Conservation (phyloP, 2,888 invertebrate species). For the Epistrophella euchroma region DNA sequence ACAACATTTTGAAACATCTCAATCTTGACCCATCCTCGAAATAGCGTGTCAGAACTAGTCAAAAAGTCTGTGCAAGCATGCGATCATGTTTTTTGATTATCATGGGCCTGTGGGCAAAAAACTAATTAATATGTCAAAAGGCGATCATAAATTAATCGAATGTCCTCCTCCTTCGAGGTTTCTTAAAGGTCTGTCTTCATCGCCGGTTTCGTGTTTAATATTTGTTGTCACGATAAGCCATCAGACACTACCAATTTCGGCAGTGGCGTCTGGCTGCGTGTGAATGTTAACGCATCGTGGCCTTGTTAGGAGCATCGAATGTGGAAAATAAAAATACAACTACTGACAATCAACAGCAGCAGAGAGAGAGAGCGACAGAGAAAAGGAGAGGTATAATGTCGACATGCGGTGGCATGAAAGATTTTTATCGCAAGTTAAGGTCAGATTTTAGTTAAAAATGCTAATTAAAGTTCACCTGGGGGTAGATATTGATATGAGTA, state of each 20-base stretch:
- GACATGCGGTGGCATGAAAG: slow-evolving; percentile 13
- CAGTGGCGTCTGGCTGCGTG: slow-evolving; percentile 32
- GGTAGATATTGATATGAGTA: neutral
- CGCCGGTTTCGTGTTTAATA: slow-evolving; percentile 24
- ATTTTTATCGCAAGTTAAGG: slow-evolving; percentile 38
- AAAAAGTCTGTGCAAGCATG: slow-evolving; percentile 3
- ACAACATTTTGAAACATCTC: slow-evolving; percentile 2
- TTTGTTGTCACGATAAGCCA: slow-evolving; percentile 32
- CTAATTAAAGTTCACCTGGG: neutral
- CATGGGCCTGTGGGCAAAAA: slow-evolving; percentile 13
- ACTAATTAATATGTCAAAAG: slow-evolving; percentile 55
- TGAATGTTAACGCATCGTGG: slow-evolving; percentile 49
- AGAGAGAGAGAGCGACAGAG: neutral
- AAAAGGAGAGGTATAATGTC: slow-evolving; percentile 39
- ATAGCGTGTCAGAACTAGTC: slow-evolving; percentile 21
- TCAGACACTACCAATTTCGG: slow-evolving; percentile 35
- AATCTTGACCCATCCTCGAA: slow-evolving; percentile 35
- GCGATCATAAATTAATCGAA: slow-evolving; percentile 48
- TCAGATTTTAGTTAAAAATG: neutral
- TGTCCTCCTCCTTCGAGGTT: slow-evolving; percentile 41
- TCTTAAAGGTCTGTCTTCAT: slow-evolving; percentile 7
- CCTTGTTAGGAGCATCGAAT: slow-evolving; percentile 32
- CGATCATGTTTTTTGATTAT: neutral
- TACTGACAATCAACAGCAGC: neutral
- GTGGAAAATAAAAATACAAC: neutral